Conservation (phyloP, 2,113 vertebrate genomes). For the Salminus brasiliensis region DNA sequence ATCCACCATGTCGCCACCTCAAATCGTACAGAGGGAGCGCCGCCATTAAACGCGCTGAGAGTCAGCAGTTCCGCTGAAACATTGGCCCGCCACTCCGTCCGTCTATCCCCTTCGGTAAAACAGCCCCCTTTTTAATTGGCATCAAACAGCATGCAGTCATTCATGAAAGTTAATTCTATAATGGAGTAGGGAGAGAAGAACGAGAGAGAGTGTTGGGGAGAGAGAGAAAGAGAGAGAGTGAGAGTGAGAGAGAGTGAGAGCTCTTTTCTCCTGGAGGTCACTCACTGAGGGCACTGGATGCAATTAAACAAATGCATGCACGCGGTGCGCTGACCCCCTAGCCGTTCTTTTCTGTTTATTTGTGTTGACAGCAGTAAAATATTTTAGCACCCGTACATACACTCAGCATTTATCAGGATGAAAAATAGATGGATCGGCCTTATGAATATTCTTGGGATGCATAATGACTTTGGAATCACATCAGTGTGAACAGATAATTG, state of each 20-base stretch:
- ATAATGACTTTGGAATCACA: too few species aligned
- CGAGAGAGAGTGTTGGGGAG: conserved; percentile 29
- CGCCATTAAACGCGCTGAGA: conserved; percentile 40
- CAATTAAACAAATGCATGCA: conserved; percentile 54
- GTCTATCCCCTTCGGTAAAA: conserved; percentile 34
- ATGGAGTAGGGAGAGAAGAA: conserved; percentile 25
- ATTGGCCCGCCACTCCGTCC: too few species aligned
- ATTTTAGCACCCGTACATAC: neutral
- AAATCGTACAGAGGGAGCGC: conserved; percentile 34
- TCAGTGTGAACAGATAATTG: too few species aligned
- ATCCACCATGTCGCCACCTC: conserved; percentile 56
- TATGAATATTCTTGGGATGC: too few species aligned
- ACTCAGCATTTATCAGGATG: neutral
- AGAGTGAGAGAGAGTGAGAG: conserved; percentile 27
- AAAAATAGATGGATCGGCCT: neutral
- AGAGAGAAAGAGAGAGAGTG: conserved; percentile 23
- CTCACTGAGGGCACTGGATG: conserved; percentile 33
- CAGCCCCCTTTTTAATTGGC: conserved; percentile 27
- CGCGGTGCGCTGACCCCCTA: conserved; percentile 36
- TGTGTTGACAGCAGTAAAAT: conserved; percentile 20
- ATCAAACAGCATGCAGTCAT: conserved; percentile 36
- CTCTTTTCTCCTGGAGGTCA: conserved; percentile 50
- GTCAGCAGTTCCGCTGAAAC: conserved; percentile 28
- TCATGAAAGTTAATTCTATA: conserved; percentile 49
- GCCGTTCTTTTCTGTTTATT: conserved; percentile 32